Base-by-base conservation (phyloP, 2,113 vertebrate species). In the Pithys albifrons region DNA sequence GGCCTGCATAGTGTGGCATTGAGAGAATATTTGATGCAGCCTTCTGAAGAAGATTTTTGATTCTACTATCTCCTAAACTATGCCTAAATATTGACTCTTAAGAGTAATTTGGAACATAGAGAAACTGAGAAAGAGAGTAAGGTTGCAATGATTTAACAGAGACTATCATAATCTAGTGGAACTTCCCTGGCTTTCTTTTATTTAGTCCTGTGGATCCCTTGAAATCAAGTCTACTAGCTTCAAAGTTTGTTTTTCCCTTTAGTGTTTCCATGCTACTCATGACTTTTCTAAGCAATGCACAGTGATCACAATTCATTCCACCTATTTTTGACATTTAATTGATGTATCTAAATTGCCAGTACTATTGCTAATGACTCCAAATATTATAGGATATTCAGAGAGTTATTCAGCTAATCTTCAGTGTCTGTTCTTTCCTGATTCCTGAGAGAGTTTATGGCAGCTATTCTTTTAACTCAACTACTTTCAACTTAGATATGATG, bases 101-200 rank as follows among this genome's bases (percentile, higher is more conserved):
- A 65, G 15, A 33, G 1, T 9, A 55, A 24, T 62, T 74, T 78
- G 46, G 16, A 86, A 46, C 5, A 61, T 25, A 45, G 0, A 12
- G 8, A 82, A 59, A 61, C 8, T 75, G 54, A 73, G 17, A 14
- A 7, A 33, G 15, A 14, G 11, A 61, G 14, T 49, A 77, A 70
- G 5, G 4, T 51, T 41, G 9, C 16, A 76, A 3, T 0, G 0
- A 28, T 37, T 6, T 33, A 66, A 49, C 0, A 1, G 6, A 45
- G 15, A 17, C 46, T 3, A 46, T 51, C 20, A 66, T 12, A 65
- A 66, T 57, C 19, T 29, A 35, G 14, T 31, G 19, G 46, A 80
- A 67, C 13, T 80, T 76, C 9, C 25, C 6, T 66, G 16, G 0
- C 25, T 41, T 37, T 61, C 18, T 83, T 79, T 52, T 54, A 59